Percentiles rank a stretch among this genome's conserved stretches.
Conservation (phyloP, 2,797 vertebrate species). For the Scomberomorus guttatus region DNA sequence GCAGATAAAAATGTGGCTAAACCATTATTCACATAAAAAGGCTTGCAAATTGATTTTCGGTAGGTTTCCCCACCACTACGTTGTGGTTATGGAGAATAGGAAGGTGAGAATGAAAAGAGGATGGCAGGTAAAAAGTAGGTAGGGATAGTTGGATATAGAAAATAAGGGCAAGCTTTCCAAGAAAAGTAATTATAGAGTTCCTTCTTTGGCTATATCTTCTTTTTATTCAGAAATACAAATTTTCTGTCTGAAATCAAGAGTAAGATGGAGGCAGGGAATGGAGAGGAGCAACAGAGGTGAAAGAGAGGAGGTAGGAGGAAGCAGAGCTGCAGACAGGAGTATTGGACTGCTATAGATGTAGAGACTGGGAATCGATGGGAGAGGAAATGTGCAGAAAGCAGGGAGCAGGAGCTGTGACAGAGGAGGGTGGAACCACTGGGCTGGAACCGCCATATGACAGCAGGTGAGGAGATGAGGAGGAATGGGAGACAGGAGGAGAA, state of each 20-base stretch:
- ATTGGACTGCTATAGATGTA: conserved; percentile 59
- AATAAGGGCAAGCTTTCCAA: conserved; percentile 11
- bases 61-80: conserved; percentile 3
- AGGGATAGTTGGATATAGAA: conserved; percentile 14
- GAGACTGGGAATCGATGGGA: conserved; percentile 74
- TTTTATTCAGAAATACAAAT: conserved; percentile 38
- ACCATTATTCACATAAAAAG: conserved; percentile 43
- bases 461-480: conserved; percentile 73
- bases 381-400: conserved; percentile 73
- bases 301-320: conserved; percentile 55
- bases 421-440: conserved; percentile 62
- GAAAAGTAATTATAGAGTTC: conserved; percentile 11
- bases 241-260: conserved; percentile 23
- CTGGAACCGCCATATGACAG: conserved; percentile 79
- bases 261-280: conserved; percentile 49
- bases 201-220: conserved; percentile 34
- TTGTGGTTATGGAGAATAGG: conserved; percentile 9
- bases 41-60: conserved; percentile 33
- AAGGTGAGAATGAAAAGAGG: conserved; percentile 25
- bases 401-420: conserved; percentile 66
- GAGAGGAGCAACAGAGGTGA: conserved; percentile 51
- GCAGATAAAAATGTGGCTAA: conserved; percentile 58
- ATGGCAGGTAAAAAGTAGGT: background rate
- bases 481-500: conserved; percentile 66
- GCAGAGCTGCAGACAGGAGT: conserved; percentile 62